Evolutionary conservation across 2,888 invertebrate genomes (phyloP).

Genomic region (Tenthredo scrophulariae): DNA sequence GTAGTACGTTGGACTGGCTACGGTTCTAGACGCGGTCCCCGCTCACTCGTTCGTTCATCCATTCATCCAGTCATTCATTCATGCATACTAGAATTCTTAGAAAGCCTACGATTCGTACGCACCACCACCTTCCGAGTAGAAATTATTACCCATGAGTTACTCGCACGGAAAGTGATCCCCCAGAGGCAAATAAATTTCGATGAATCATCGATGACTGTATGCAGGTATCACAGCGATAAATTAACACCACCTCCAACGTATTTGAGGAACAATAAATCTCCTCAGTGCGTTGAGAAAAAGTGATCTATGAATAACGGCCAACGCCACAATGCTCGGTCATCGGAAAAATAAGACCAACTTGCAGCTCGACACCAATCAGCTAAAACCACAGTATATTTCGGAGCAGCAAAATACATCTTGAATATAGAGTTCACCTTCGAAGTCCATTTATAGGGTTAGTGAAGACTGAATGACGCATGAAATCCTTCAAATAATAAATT

Average conservation of each 20-base stretch:
- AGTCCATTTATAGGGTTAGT: not conserved
- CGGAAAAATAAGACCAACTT: not conserved
- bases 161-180: not conserved
- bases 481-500: not conserved
- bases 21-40: slow-evolving; percentile 1
- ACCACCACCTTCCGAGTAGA: slow-evolving; percentile 21
- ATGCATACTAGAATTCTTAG: slow-evolving; percentile 13
- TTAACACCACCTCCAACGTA: not conserved
- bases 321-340: not conserved
- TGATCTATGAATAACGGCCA: not conserved
- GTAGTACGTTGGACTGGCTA: slow-evolving; percentile 1
- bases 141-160: not conserved
- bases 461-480: not conserved
- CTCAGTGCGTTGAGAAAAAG: not conserved
- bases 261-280: not conserved
- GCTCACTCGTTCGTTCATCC: slow-evolving; percentile 1
- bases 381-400: not conserved
- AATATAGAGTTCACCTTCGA: slow-evolving; percentile 9
- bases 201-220: slow-evolving; percentile 44
- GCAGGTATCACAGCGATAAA: not conserved
- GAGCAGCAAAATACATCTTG: not conserved
- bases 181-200: slow-evolving; percentile 11
- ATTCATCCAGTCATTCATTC: not conserved
- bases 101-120: slow-evolving; percentile 19
- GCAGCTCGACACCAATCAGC: not conserved